Conservation (phyloP, 2,113 vertebrate species). For the Cyanoramphus novaezelandiae region DNA sequence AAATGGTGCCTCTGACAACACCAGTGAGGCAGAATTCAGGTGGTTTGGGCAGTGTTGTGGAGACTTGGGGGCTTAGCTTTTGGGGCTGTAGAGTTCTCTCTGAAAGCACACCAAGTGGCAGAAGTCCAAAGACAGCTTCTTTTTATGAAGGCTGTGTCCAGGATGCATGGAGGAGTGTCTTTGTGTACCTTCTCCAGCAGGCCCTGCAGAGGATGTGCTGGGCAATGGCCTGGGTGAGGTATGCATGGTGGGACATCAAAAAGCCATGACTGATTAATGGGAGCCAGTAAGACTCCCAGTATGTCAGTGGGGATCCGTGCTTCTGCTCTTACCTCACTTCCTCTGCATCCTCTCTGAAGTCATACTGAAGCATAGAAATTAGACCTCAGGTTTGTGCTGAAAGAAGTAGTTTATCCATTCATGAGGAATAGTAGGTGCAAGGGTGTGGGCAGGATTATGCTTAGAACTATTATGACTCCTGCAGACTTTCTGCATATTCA, state of each 20-base stretch:
- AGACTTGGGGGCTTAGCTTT: accelerated
- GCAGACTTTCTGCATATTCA: neutral
- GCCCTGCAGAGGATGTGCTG: neutral
- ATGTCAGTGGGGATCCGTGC: neutral
- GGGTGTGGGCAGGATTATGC: neutral
- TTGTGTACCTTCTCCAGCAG: neutral
- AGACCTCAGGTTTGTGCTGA: neutral
- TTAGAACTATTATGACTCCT: neutral
- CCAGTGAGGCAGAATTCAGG: neutral
- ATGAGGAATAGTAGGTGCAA: neutral
- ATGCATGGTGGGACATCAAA: neutral
- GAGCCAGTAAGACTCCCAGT: neutral
- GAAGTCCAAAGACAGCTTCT: neutral
- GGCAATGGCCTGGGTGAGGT: neutral
- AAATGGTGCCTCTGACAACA: neutral
- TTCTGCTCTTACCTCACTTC: neutral
- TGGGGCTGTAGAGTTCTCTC: neutral
- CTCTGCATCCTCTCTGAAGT: neutral
- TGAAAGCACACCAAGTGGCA: neutral
- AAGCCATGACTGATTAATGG: accelerated
- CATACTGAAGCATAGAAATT: neutral
- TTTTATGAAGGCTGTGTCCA: neutral
- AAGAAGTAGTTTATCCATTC: neutral
- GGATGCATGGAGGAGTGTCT: neutral
- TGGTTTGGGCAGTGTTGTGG: neutral